Evolutionary conservation across 2,113 vertebrate genomes (phyloP).

Genomic region (Pelodiscus sinensis): DNA sequence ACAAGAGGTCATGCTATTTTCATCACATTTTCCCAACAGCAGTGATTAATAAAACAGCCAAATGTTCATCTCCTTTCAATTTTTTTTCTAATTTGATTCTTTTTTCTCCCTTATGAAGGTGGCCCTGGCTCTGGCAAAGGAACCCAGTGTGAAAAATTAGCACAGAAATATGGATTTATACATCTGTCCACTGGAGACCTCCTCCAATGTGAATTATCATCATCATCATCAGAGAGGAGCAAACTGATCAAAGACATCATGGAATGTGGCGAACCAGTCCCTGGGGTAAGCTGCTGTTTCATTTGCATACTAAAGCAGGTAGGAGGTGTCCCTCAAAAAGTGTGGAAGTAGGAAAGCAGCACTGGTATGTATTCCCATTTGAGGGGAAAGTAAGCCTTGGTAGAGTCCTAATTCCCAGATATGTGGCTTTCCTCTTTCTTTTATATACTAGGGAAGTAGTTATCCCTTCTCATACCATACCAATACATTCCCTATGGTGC

Average conservation of each 20-base stretch:
- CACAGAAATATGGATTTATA: slow-evolving; percentile 85
- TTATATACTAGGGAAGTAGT: not conserved
- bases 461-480: not conserved
- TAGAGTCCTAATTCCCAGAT: not conserved
- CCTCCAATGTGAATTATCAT: slow-evolving; percentile 82
- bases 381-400: slow-evolving; percentile 1
- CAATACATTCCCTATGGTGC: not conserved
- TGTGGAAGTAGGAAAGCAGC: not conserved
- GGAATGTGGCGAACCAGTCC: slow-evolving; percentile 85
- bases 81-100: slow-evolving; percentile 25
- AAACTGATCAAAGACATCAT: slow-evolving; percentile 83
- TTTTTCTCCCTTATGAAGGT: slow-evolving; percentile 75
- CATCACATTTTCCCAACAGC: not conserved
- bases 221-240: slow-evolving; percentile 84
- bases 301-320: not conserved
- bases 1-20: not conserved
- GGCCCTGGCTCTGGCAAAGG: slow-evolving; percentile 93
- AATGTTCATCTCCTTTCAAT: not conserved
- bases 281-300: slow-evolving; percentile 79
- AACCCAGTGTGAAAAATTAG: slow-evolving; percentile 87
- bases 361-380: not conserved
- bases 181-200: slow-evolving; percentile 82
- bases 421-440: not conserved
- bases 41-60: not conserved
- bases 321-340: not conserved